These are phyloP conservation scores for Mylabris phalerata DNA, from an alignment of 1,140 invertebrate species.

Conservation along the genomic window DNA sequence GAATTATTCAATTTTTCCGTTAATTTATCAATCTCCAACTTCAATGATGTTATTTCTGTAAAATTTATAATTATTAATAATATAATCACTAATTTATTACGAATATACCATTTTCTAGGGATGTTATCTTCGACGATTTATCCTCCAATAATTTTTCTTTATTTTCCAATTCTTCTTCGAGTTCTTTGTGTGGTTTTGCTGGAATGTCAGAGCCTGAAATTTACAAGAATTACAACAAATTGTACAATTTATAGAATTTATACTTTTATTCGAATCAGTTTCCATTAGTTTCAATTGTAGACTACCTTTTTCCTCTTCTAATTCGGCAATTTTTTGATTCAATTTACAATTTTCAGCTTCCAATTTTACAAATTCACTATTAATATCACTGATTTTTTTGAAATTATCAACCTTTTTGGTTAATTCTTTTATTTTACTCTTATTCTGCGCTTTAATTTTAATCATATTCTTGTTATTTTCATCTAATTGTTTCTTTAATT, in stretches of 20 bases:
- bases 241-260: slow-evolving; percentile 1
- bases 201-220: slow-evolving; percentile 2
- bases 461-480: slow-evolving; percentile 74
- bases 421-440: slow-evolving; percentile 73
- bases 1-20: slow-evolving; percentile 39
- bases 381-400: slow-evolving; percentile 62
- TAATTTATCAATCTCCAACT: slow-evolving; percentile 29
- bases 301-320: slow-evolving; percentile 75
- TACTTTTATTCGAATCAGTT: slow-evolving; percentile 27
- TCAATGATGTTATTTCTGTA: slow-evolving; percentile 3
- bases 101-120: slow-evolving; percentile 22
- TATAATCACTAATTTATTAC: too few species aligned
- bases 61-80: too few species aligned
- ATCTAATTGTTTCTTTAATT: slow-evolving; percentile 55
- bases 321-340: slow-evolving; percentile 69
- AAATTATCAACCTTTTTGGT: slow-evolving; percentile 75
- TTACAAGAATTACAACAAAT: not conserved
- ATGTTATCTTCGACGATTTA: slow-evolving; percentile 26
- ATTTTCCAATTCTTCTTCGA: slow-evolving; percentile 2
- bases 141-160: slow-evolving; percentile 14
- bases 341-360: slow-evolving; percentile 54
- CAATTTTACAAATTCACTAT: slow-evolving; percentile 59
- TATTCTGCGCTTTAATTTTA: slow-evolving; percentile 74
- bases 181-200: not conserved
- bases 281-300: slow-evolving; percentile 35